These are phyloP conservation scores for Zaprionus bogoriensis DNA, from an alignment of 2,888 invertebrate species.

Conservation along the genomic window DNA sequence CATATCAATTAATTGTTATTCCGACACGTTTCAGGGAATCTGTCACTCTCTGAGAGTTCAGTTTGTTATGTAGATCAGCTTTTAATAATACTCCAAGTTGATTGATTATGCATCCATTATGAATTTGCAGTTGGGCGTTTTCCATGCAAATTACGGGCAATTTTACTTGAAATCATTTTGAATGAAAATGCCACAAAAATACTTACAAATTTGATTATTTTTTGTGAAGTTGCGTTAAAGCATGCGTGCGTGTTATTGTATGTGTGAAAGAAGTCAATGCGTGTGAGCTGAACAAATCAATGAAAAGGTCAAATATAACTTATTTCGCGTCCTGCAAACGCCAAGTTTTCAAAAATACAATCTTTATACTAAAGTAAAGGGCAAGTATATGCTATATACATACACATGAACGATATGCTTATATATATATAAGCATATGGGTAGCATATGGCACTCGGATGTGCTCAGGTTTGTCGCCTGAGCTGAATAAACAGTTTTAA, in stretches of 20 bases:
- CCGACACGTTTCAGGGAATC: conserved; percentile 40
- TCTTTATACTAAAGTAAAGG: too few species aligned
- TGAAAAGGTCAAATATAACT: too few species aligned
- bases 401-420: too few species aligned
- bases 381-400: too few species aligned
- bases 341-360: too few species aligned
- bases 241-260: too few species aligned
- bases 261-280: too few species aligned
- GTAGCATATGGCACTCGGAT: conserved; percentile 19
- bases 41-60: too few species aligned
- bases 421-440: background rate
- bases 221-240: too few species aligned
- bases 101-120: conserved; percentile 22
- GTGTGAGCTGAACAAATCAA: too few species aligned
- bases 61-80: background rate
- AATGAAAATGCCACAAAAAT: background rate
- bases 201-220: too few species aligned
- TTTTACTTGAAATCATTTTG: background rate
- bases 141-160: conserved; percentile 20
- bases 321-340: too few species aligned
- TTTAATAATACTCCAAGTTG: conserved; percentile 10
- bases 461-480: conserved; percentile 32
- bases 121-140: conserved; percentile 6
- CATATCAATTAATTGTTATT: conserved; percentile 43
- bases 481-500: conserved; percentile 78